Base-by-base conservation (phyloP, 2,113 vertebrate genomes). In the Chaenogobius annularis region DNA sequence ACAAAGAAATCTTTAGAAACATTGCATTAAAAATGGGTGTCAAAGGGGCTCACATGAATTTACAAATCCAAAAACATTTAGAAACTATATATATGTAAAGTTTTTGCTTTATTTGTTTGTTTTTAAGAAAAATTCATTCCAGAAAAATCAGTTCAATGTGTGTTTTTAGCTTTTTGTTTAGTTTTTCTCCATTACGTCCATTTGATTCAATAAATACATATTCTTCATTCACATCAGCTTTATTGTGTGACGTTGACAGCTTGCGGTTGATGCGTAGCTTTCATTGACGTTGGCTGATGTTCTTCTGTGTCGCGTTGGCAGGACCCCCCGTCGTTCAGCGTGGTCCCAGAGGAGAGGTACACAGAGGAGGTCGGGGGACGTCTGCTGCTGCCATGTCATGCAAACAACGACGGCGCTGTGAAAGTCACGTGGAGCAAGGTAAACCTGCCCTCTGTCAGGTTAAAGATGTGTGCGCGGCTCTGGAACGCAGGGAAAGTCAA, bases 341-440 rank as follows among this genome's bases (percentile, higher is more conserved):
- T 93, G 54, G 74, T 84, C 44, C 97, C 97, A 19, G 93, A 92
- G 72, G 87, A 93, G 63, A 93, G 95, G 22, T 98, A 98, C 79
- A 94, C 91, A 81, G 92, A 94, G 84, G 95, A 96, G 73, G 94
- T 93, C 43, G 96, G 96, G 0, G 63, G 92, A 67, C 94, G 94
- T 48, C 90, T 99, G 56, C 82, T 95, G 50, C 92, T 99, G 63
- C 96, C 95, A 0, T 99, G 97, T 2, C 47, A 81, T 0, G 96
- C 95, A 66, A 83, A 19, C 0, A 90, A 93, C n/a, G 94, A 96
- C 64, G 93, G 95, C 0, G 83, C 88, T 0, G 93, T 94, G 9
- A 73, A 78, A 47, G 62, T 98, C 74, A 94, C 89, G 58, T 99
- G 97, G 97, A 83, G 78, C 54, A 98, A 98, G 96, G 97, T 97